Evolutionary conservation across 1,140 invertebrate species (phyloP).

Genomic region (Triops cancriformis): DNA sequence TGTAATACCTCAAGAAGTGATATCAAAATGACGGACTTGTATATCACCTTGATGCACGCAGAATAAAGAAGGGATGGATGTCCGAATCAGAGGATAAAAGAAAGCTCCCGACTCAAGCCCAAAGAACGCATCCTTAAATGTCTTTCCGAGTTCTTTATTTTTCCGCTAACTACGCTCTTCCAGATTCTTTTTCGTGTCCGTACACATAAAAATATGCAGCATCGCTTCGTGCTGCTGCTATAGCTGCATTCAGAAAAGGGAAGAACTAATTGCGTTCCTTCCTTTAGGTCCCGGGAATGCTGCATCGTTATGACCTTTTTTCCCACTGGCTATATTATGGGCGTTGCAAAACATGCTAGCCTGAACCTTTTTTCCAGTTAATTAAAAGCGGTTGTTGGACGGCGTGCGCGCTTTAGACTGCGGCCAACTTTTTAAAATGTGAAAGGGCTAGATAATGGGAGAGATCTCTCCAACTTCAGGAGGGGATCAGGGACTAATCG

Average conservation of each 20-base stretch:
- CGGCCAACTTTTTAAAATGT: neutral
- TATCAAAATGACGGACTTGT: neutral
- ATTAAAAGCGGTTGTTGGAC: slow-evolving; percentile 9
- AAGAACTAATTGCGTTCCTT: slow-evolving; percentile 14
- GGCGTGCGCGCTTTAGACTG: neutral
- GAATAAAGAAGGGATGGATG: neutral
- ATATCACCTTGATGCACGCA: neutral
- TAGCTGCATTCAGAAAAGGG: slow-evolving; percentile 4
- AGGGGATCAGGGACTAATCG: neutral
- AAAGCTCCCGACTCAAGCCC: neutral
- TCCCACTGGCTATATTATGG: neutral
- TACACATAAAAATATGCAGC: slow-evolving; percentile 7
- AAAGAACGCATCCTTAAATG: neutral
- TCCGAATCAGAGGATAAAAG: neutral
- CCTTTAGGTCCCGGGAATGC: neutral
- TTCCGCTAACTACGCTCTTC: neutral
- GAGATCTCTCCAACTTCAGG: neutral
- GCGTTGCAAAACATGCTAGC: slow-evolving; percentile 6
- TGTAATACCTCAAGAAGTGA: neutral
- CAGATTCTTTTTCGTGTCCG: neutral
- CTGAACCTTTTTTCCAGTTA: slow-evolving; percentile 14
- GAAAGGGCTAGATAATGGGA: neutral
- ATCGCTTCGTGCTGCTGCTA: slow-evolving; percentile 4
- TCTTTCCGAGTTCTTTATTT: neutral
- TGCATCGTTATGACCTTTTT: slow-evolving; percentile 14